Evolutionary conservation across 2,797 vertebrate species (phyloP).

Genomic region (Anguilla marmorata): DNA sequence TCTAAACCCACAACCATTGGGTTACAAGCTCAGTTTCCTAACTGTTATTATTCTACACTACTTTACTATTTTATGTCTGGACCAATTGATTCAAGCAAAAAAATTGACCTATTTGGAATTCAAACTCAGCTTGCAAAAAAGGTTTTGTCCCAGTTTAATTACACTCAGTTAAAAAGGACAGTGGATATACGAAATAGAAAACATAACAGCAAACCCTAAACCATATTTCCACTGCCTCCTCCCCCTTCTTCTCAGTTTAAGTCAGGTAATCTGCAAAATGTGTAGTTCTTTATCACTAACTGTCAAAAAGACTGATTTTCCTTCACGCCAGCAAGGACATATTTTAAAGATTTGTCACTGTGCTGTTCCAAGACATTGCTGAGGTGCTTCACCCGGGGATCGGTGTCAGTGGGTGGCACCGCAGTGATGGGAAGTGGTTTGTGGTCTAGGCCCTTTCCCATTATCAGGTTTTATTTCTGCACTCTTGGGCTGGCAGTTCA

Average conservation of each 20-base stretch:
- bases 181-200: neutral
- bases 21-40: neutral
- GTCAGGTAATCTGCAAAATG: conserved; percentile 4
- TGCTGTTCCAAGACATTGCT: neutral
- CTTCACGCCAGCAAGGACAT: neutral
- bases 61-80: neutral
- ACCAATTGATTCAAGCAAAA: neutral
- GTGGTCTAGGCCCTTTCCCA: neutral
- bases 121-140: neutral
- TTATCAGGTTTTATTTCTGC: conserved; percentile 11
- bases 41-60: neutral
- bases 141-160: conserved; percentile 1
- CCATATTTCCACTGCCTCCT: neutral
- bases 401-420: neutral
- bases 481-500: neutral
- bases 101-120: neutral
- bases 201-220: neutral
- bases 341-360: conserved; percentile 17
- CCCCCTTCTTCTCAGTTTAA: neutral
- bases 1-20: neutral
- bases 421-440: neutral
- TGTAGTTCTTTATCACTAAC: neutral
- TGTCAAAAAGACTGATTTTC: conserved; percentile 15
- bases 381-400: neutral
- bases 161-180: neutral